Conservation (phyloP, 1,140 invertebrate genomes). For the Drosophila setifemur region DNA sequence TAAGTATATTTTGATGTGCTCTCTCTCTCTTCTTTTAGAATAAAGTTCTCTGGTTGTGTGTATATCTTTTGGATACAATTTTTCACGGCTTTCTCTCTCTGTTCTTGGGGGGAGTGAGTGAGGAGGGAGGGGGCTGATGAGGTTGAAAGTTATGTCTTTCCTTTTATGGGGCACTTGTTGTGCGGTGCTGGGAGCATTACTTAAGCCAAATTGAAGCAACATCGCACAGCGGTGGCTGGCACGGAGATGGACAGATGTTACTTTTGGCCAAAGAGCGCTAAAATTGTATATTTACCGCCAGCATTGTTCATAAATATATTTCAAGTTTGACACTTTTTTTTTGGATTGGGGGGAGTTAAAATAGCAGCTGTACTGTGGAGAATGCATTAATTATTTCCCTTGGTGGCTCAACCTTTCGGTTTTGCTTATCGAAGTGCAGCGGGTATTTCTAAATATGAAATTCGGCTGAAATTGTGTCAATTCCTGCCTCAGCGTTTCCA, state of each 20-base stretch:
- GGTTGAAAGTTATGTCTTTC: constrained; percentile 21
- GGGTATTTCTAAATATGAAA: constrained; percentile 8
- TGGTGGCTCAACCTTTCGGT: background rate
- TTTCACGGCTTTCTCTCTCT: constrained; percentile 21
- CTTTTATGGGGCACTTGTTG: constrained; percentile 76
- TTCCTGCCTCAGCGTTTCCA: background rate
- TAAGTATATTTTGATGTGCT: constrained; percentile 64
- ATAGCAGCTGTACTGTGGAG: constrained; percentile 12
- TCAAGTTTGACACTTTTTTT: constrained; percentile 39
- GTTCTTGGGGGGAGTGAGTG: background rate
- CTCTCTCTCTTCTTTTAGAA: too few species aligned
- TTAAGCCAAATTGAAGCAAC: constrained; percentile 67
- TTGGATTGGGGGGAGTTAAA: constrained; percentile 27
- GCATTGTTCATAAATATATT: constrained; percentile 35
- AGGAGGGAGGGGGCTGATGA: background rate
- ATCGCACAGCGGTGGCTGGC: constrained; percentile 33
- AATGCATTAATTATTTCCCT: constrained; percentile 31
- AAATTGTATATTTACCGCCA: constrained; percentile 42
- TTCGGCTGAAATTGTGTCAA: constrained; percentile 43
- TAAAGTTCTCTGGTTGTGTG: background rate
- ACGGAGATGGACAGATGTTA: background rate
- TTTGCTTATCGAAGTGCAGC: constrained; percentile 24
- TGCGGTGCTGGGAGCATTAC: constrained; percentile 44
- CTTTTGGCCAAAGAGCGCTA: background rate
- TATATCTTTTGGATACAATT: constrained; percentile 10